Evolutionary conservation across 1,140 invertebrate species (phyloP).

Genomic region (Gonatopus flavifemur): DNA sequence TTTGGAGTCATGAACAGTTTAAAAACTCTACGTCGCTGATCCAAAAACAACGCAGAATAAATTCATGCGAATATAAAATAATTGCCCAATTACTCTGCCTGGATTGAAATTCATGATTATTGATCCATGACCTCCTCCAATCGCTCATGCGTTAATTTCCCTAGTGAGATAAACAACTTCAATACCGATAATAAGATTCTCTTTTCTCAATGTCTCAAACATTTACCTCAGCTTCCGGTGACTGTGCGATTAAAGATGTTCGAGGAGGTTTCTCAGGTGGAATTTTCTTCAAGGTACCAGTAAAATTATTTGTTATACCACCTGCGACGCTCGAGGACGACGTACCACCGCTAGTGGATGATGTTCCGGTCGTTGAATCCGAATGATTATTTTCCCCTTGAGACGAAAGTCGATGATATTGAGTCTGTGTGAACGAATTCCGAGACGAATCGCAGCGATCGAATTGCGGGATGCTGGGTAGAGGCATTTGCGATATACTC

Average conservation of each 20-base stretch:
- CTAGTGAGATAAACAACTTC: no score
- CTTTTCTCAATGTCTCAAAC: no score
- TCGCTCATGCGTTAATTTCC: no score
- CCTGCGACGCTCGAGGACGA: conserved; percentile 2
- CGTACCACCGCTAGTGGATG: conserved; percentile 15
- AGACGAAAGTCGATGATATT: conserved; percentile 45
- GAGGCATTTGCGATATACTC: conserved; percentile 49
- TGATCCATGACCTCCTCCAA: no score
- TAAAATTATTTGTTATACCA: conserved; percentile 30
- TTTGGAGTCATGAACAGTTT: no score
- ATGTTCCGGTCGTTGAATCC: conserved; percentile 20
- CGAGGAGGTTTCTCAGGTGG: conserved; percentile 57
- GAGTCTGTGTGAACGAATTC: conserved; percentile 41
- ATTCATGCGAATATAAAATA: no score
- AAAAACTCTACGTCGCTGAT: no score
- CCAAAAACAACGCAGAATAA: no score
- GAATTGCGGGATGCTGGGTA: conserved; percentile 47
- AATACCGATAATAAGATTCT: no score
- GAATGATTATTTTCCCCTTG: no score
- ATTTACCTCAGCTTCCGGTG: conserved; percentile 56
- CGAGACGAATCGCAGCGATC: conserved; percentile 41
- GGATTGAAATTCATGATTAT: no score
- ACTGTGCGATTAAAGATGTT: conserved; percentile 53
- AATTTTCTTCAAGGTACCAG: conserved; percentile 54
- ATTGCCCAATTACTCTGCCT: no score